Conservation (phyloP, 1,140 invertebrate genomes). For the Drosophila burlai region DNA sequence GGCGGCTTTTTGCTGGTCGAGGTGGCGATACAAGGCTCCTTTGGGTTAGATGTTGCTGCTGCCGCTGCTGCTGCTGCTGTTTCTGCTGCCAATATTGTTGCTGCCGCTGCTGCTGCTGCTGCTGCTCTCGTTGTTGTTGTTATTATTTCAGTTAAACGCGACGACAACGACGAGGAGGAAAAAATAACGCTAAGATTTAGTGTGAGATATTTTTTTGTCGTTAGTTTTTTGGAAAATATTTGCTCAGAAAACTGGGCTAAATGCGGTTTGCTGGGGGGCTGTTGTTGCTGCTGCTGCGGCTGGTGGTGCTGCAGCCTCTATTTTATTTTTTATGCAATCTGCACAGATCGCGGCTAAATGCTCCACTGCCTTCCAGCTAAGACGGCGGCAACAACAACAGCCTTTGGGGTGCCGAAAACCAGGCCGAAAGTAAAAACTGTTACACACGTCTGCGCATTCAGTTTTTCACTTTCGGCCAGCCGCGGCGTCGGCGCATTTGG, state of each 20-base stretch:
- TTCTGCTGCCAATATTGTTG: slow-evolving; percentile 16
- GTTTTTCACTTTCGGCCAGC: slow-evolving; percentile 72
- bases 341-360: slow-evolving; percentile 60
- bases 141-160: slow-evolving; percentile 48
- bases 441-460: slow-evolving; percentile 79
- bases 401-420: slow-evolving; percentile 47
- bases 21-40: slow-evolving; percentile 53
- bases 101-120: slow-evolving; percentile 6
- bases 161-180: slow-evolving; percentile 46
- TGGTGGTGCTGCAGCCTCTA: slow-evolving; percentile 33
- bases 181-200: slow-evolving; percentile 44
- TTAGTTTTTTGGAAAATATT: slow-evolving; percentile 47
- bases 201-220: slow-evolving; percentile 51
- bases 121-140: slow-evolving; percentile 22
- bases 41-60: slow-evolving; percentile 39
- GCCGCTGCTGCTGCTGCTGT: slow-evolving; percentile 4
- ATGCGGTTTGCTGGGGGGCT: slow-evolving; percentile 19
- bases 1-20: slow-evolving; percentile 66
- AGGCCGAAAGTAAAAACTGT: slow-evolving; percentile 78
- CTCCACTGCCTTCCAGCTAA: slow-evolving; percentile 49
- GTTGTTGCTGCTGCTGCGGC: slow-evolving; percentile 20
- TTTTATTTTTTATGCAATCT: slow-evolving; percentile 75
- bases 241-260: slow-evolving; percentile 59
- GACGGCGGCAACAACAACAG: slow-evolving; percentile 27
- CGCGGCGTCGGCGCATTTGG: slow-evolving; percentile 39